A percentile compares a stretch with the other conserved stretches of the same genome.
These are phyloP conservation scores for Cygnus olor DNA, from an alignment of 2,797 vertebrate genomes.

Conservation along the genomic window DNA sequence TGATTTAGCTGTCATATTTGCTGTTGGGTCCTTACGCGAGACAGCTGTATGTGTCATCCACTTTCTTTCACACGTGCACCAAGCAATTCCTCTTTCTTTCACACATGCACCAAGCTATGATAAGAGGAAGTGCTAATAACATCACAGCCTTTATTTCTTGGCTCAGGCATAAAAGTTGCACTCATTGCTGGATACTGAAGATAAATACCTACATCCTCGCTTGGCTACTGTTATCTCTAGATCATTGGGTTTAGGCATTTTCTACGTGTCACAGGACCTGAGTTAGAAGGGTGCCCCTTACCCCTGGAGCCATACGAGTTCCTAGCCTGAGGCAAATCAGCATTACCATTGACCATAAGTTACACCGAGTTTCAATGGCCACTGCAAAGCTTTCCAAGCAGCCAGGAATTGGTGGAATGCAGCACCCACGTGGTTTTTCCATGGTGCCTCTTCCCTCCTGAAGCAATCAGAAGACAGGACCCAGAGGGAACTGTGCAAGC, in stretches of 20 bases:
- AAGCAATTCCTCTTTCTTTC: neutral
- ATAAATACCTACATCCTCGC: neutral
- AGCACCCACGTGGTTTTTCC: neutral
- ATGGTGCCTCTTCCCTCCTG: neutral
- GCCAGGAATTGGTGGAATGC: neutral
- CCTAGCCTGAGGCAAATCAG: neutral
- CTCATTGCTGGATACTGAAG: neutral
- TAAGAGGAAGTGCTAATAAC: neutral
- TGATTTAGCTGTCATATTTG: neutral
- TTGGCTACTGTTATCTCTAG: neutral
- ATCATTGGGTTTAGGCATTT: neutral
- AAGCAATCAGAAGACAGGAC: neutral
- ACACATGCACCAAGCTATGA: neutral
- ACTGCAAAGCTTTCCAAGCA: neutral
- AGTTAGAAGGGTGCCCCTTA: neutral
- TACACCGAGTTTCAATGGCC: neutral
- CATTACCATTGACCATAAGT: neutral
- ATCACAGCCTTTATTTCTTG: neutral
- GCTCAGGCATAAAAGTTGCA: neutral
- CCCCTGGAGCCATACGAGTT: neutral
- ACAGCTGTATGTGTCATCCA: neutral
- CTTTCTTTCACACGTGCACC: neutral
- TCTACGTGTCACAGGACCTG: neutral
- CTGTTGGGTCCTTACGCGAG: neutral
- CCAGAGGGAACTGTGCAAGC: neutral